A percentile compares a stretch with the other conserved stretches of the same genome.
phyloP scores from a whole-genome alignment of 2,888 invertebrate genomes.

The Piscicola geometra region DNA sequence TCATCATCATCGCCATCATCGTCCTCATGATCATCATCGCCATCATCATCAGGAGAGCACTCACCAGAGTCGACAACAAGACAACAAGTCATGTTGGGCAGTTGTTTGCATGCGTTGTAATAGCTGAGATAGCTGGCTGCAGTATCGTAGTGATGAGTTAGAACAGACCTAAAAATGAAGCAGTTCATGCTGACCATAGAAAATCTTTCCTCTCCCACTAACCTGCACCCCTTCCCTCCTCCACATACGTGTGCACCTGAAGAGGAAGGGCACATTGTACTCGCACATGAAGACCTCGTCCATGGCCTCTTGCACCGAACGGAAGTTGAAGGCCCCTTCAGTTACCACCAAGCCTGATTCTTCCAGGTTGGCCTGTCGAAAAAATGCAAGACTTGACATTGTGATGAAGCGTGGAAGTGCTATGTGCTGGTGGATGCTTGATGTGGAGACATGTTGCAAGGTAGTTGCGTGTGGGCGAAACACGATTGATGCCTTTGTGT shows the following conservation, averaged over 20 bases:
- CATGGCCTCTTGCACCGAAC: slow-evolving; percentile 84
- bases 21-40: not conserved
- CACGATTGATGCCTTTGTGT: too few species aligned
- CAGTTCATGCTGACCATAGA: slow-evolving; percentile 3
- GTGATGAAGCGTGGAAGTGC: not conserved
- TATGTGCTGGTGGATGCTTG: not conserved
- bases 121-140: slow-evolving; percentile 72
- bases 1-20: too few species aligned
- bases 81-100: slow-evolving; percentile 59
- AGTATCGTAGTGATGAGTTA: slow-evolving; percentile 40
- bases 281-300: slow-evolving; percentile 96
- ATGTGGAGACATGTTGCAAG: not conserved
- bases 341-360: slow-evolving; percentile 80
- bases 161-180: not conserved
- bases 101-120: slow-evolving; percentile 61
- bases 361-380: slow-evolving; percentile 56
- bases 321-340: slow-evolving; percentile 88
- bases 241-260: slow-evolving; percentile 68
- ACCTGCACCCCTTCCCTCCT: not conserved
- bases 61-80: slow-evolving; percentile 72
- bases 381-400: slow-evolving; percentile 30
- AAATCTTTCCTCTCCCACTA: not conserved
- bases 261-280: slow-evolving; percentile 79
- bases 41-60: slow-evolving; percentile 32
- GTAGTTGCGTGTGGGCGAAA: not conserved